Conservation (phyloP, 30 jellyfish, hydroid and myxozoan genomes). For the Turritopsis rubra region DNA sequence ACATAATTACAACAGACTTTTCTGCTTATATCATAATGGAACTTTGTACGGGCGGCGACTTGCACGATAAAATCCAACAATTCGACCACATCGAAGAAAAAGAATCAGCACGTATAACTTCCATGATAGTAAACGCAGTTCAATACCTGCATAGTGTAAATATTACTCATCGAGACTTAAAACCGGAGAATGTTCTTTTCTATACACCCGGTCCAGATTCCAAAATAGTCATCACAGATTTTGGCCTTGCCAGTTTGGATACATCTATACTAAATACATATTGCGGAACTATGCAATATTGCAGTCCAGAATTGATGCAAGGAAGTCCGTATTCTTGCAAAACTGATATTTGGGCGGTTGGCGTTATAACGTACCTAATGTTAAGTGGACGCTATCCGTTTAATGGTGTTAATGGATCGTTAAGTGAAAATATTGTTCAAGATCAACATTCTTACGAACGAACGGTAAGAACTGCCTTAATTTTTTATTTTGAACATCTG, state of each 20-base stretch:
- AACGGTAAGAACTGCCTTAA: conserved; percentile 25
- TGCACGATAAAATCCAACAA: conserved; percentile 17
- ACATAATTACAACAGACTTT: not conserved
- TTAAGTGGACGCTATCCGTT: conserved; percentile 31
- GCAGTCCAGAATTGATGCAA: conserved; percentile 27
- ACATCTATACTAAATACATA: conserved; percentile 7
- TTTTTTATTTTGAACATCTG: not conserved
- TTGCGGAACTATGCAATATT: conserved; percentile 34
- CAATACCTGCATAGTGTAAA: conserved; percentile 15
- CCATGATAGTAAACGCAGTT: conserved; percentile 17
- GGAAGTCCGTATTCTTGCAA: conserved; percentile 17
- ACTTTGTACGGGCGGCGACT: conserved; percentile 42
- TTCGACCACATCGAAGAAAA: not conserved
- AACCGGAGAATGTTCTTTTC: conserved; percentile 37
- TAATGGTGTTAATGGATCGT: not conserved
- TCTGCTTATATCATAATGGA: conserved; percentile 38
- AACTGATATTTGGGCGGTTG: conserved; percentile 35
- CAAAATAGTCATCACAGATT: conserved; percentile 32
- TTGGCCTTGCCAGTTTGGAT: conserved; percentile 19
- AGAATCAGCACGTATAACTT: conserved; percentile 27
- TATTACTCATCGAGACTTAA: conserved; percentile 37
- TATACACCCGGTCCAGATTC: conserved; percentile 34
- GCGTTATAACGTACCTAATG: conserved; percentile 27
- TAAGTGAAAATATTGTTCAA: conserved; percentile 15
- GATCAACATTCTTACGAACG: conserved; percentile 23